Conservation (phyloP, 2,888 invertebrate genomes). For the Mesorhabditis belari region DNA sequence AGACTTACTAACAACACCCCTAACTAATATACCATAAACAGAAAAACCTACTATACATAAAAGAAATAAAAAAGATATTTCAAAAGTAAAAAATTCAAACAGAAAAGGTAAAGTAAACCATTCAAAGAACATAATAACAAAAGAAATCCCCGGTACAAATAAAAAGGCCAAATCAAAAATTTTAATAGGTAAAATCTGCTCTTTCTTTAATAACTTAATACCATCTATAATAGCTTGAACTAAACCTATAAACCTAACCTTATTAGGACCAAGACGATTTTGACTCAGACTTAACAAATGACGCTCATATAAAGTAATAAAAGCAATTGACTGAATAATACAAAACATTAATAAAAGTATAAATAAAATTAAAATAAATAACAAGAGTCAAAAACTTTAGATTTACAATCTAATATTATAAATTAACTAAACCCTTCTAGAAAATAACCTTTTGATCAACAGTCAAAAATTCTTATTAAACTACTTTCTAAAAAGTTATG, state of each 20-base stretch:
- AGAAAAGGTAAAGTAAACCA: constrained; percentile 34
- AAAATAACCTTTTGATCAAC: constrained; percentile 36
- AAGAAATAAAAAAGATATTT: constrained; percentile 31
- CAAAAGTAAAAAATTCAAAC: constrained; percentile 35
- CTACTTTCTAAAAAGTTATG: constrained; percentile 34
- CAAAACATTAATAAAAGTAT: constrained; percentile 27
- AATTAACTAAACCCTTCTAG: constrained; percentile 33
- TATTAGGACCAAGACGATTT: constrained; percentile 40
- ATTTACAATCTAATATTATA: constrained; percentile 38
- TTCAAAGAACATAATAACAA: constrained; percentile 24
- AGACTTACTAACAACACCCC: constrained; percentile 33
- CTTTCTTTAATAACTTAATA: constrained; percentile 37
- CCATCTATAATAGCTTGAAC: constrained; percentile 41
- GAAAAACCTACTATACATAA: constrained; percentile 39
- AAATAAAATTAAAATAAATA: constrained; percentile 20
- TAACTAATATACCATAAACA: constrained; percentile 32
- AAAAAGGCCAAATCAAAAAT: constrained; percentile 36
- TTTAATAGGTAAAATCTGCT: constrained; percentile 26
- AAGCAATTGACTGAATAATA: constrained; percentile 37
- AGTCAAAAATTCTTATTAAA: constrained; percentile 36
- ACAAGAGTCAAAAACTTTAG: constrained; percentile 30
- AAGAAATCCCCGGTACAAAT: constrained; percentile 32
- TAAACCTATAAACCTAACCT: constrained; percentile 35
- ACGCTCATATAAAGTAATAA: constrained; percentile 42
- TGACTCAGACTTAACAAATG: constrained; percentile 31